These are phyloP conservation scores for Octomys mimax DNA, from an alignment of 2,797 vertebrate species.

Conservation along the genomic window DNA sequence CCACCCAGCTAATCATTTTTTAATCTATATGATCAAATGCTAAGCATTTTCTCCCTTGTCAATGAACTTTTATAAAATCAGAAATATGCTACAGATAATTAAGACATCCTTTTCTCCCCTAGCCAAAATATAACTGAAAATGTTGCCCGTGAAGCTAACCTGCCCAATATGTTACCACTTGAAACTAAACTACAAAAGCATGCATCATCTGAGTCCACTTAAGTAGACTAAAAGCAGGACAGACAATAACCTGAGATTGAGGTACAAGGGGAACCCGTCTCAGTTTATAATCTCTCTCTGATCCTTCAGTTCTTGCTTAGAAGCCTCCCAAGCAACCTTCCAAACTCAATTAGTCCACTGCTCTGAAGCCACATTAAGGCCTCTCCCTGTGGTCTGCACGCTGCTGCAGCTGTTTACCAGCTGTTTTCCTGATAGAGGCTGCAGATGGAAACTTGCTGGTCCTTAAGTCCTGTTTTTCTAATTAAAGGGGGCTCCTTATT, in stretches of 20 bases:
- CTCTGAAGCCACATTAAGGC: background rate
- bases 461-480: slow-evolving; percentile 76
- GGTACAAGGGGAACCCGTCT: background rate
- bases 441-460: slow-evolving; percentile 69
- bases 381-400: slow-evolving; percentile 50
- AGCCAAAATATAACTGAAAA: background rate
- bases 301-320: background rate
- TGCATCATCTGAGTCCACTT: background rate
- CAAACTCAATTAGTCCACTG: background rate
- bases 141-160: background rate
- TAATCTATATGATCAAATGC: background rate
- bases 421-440: slow-evolving; percentile 72
- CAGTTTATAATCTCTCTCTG: background rate
- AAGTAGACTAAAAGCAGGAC: background rate
- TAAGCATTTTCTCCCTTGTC: background rate
- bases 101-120: background rate
- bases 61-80: background rate
- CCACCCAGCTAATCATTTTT: background rate
- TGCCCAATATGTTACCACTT: slow-evolving; percentile 29
- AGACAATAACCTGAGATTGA: background rate
- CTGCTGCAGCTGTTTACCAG: slow-evolving; percentile 76
- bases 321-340: background rate
- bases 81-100: background rate
- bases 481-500: slow-evolving; percentile 75
- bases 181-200: background rate